A percentile compares a stretch with the other conserved stretches of the same genome.
These are phyloP conservation scores for Chrysopa pallens DNA, from an alignment of 1,140 invertebrate genomes.

Conservation along the genomic window DNA sequence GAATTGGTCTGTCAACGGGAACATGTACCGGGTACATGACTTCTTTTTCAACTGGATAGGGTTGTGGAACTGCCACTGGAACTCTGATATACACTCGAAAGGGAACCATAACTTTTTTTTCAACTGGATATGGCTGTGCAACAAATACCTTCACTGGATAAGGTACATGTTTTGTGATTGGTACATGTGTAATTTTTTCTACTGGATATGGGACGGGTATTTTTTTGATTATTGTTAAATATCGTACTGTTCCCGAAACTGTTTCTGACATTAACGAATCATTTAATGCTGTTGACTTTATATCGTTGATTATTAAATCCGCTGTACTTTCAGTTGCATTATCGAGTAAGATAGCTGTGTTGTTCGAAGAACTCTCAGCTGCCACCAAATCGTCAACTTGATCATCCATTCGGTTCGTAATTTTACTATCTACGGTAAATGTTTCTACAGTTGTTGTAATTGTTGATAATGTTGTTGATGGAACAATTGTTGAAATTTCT, in stretches of 20 bases:
- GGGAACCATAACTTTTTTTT: constrained; percentile 35
- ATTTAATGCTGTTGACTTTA: too few relatives aligned
- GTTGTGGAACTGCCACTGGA: constrained; percentile 38
- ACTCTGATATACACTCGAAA: constrained; percentile 40
- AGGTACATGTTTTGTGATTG: constrained; percentile 40
- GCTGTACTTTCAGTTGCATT: constrained; percentile 16
- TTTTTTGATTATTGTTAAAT: constrained; percentile 21
- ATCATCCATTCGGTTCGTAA: neutral
- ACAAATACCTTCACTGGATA: constrained; percentile 41
- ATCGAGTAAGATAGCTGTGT: neutral
- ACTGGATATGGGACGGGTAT: constrained; percentile 24
- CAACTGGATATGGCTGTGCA: constrained; percentile 40
- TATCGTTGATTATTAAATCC: neutral
- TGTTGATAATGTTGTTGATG: too few relatives aligned
- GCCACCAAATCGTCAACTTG: neutral
- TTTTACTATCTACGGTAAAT: neutral
- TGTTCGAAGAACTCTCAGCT: neutral
- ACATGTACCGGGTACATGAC: constrained; percentile 29
- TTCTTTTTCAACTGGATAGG: constrained; percentile 43
- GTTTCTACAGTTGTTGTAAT: too few relatives aligned
- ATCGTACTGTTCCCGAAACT: constrained; percentile 23
- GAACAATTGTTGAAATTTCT: too few relatives aligned
- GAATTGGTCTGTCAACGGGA: constrained; percentile 23
- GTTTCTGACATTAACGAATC: too few relatives aligned
- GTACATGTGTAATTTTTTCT: constrained; percentile 24